These are phyloP conservation scores for Pristionchus exspectatus DNA, from an alignment of 2,888 invertebrate species.

Conservation along the genomic window DNA sequence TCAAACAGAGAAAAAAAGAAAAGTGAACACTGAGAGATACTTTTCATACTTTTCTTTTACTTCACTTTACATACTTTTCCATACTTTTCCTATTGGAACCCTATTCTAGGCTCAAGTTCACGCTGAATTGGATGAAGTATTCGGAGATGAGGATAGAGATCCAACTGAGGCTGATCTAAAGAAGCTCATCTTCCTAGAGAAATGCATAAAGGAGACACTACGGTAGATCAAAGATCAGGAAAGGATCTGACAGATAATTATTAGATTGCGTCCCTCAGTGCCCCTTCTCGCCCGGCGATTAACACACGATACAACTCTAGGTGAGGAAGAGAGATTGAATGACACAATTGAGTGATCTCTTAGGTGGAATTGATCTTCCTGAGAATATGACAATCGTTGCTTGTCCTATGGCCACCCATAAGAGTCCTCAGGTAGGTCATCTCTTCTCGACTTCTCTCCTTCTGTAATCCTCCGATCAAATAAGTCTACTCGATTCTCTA, in stretches of 20 bases:
- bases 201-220: conserved; percentile 75
- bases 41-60: too few species aligned
- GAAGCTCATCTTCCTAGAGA: conserved; percentile 74
- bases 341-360: neutral
- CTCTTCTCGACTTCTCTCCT: neutral
- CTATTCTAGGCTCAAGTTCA: neutral
- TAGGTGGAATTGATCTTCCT: conserved; percentile 56
- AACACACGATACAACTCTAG: conserved; percentile 76
- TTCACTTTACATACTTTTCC: too few species aligned
- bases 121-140: conserved; percentile 66
- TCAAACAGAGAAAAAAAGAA: conserved; percentile 70
- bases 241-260: neutral
- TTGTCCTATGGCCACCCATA: conserved; percentile 36
- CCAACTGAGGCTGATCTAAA: conserved; percentile 63
- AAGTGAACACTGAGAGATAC: neutral
- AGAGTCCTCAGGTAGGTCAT: conserved; percentile 1
- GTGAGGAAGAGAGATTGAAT: conserved; percentile 8
- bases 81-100: neutral
- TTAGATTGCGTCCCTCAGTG: conserved; percentile 69
- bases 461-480: neutral
- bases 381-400: conserved; percentile 43
- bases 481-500: too few species aligned
- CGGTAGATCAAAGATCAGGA: neutral
- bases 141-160: conserved; percentile 58
- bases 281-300: conserved; percentile 67